phyloP scores from a whole-genome alignment of 2,888 invertebrate species.

The Dioctria rufipes region DNA sequence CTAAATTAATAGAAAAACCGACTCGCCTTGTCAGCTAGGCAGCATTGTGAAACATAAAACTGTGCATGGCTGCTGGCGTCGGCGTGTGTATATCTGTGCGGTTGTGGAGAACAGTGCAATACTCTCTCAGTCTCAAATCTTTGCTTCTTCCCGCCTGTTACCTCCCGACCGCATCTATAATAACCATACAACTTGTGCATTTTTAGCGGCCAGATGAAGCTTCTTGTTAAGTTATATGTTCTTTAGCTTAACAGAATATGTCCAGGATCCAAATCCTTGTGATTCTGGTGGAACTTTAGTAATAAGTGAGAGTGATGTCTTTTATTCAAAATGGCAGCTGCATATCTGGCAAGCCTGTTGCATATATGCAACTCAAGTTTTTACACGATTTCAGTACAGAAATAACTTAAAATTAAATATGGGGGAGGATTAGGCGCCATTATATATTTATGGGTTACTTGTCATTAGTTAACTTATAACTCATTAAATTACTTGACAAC shows the following conservation, averaged over 20 bases:
- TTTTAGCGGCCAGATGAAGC: too few relatives aligned
- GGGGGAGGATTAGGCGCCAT: background rate
- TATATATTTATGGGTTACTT: background rate
- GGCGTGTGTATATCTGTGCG: too few relatives aligned
- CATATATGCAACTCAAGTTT: conserved; percentile 35
- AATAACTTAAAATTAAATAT: conserved; percentile 11
- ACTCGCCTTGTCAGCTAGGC: too few relatives aligned
- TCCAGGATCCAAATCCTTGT: conserved; percentile 36
- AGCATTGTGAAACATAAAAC: too few relatives aligned
- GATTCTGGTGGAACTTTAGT: conserved; percentile 48
- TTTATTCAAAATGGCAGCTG: conserved; percentile 28
- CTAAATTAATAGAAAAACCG: too few relatives aligned
- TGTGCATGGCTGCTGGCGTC: too few relatives aligned
- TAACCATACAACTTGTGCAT: too few relatives aligned
- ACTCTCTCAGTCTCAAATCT: too few relatives aligned
- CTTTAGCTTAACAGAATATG: background rate
- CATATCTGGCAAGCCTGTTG: conserved; percentile 24
- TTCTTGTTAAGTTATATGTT: too few relatives aligned
- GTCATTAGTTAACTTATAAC: background rate
- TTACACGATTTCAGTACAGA: conserved; percentile 22
- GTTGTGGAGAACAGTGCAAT: too few relatives aligned
- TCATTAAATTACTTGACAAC: background rate
- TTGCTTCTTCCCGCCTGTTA: too few relatives aligned
- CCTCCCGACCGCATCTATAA: too few relatives aligned
- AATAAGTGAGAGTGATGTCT: conserved; percentile 24